Evolutionary conservation across 2,113 vertebrate species (phyloP).

Genomic region (human (Homo sapiens)): DNA sequence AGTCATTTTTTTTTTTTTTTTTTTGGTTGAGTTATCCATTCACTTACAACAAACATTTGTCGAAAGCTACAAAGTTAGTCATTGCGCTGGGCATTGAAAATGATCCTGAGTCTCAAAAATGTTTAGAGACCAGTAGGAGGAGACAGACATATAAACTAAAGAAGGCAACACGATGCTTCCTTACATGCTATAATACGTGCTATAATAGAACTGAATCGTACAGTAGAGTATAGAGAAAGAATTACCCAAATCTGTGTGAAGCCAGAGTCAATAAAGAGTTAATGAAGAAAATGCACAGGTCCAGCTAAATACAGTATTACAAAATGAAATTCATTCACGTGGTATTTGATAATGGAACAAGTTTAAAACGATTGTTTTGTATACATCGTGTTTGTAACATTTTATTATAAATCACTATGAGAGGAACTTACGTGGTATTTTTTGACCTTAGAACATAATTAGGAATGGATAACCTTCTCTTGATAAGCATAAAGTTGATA

Average conservation of each 20-base stretch:
- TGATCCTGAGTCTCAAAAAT: neutral
- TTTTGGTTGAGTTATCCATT: neutral
- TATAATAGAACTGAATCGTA: neutral
- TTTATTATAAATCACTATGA: constrained; percentile 35
- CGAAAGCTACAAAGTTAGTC: neutral
- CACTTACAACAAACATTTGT: neutral
- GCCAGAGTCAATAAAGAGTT: constrained; percentile 2
- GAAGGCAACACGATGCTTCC: neutral
- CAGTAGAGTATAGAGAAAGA: neutral
- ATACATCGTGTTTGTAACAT: neutral
- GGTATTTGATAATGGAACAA: neutral
- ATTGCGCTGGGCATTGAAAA: neutral
- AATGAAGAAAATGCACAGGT: neutral
- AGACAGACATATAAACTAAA: constrained; percentile 13
- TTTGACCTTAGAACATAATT: constrained; percentile 20
- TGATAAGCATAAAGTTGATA: constrained; percentile 39
- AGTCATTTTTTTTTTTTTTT: neutral
- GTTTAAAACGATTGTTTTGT: neutral
- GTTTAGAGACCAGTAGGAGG: neutral
- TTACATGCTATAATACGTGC: neutral
- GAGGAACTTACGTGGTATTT: neutral
- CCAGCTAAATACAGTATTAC: neutral
- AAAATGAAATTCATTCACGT: neutral
- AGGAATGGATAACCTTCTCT: neutral
- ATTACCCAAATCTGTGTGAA: neutral